Base-by-base conservation (phyloP, 1,140 invertebrate species). In the Sitodiplosis mosellana region DNA sequence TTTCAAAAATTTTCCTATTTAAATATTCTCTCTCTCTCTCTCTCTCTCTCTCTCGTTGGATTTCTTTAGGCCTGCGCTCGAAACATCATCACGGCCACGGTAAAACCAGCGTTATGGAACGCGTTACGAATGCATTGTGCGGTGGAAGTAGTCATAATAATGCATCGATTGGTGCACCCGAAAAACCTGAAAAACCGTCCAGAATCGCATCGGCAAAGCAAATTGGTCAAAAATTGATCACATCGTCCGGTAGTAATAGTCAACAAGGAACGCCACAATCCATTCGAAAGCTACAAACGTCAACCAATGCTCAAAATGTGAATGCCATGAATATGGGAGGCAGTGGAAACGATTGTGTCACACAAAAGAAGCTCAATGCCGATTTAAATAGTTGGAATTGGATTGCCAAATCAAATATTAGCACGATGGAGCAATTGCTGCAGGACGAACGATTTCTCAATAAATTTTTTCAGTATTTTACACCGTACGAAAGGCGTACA, bases 381-480 rank as follows among this genome's bases (percentile, higher is more conserved):
- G 7, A 47, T 37, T 20, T 47, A 15, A 27, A 47, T 33, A 27
- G 36, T 33, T 34, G 36, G 6, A 17, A 18, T 37, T 37, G 33
- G 15, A 17, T 49, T 49, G 66, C 51, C 49, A 62, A 57, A 54
- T 71, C 66, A 3, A 61, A 66, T 21, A 71, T 73, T 4, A 63
- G 77, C 15, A 71, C 74, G 41, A 83, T 81, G 76, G 75, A 80
- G 15, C 83, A 87, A 54, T 68, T 92, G 50, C 73, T 88, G 55
- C 67, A 77, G 51, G 86, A 93, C 57, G 87, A 90, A 50, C 70
- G 78, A 50, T 93, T 93, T 64, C 73, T 93, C 10, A 72, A 72
- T 19, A 72, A 74, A 51, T 88, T 93, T 67, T 92, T 93, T 67
- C 69, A 78, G 14, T 91, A 89, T 59, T 91, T 93, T 60, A 78